Percentiles rank a stretch among this genome's conserved stretches.
phyloP scores from a whole-genome alignment of 2,888 invertebrate species.

The Drosophila vallismaia region DNA sequence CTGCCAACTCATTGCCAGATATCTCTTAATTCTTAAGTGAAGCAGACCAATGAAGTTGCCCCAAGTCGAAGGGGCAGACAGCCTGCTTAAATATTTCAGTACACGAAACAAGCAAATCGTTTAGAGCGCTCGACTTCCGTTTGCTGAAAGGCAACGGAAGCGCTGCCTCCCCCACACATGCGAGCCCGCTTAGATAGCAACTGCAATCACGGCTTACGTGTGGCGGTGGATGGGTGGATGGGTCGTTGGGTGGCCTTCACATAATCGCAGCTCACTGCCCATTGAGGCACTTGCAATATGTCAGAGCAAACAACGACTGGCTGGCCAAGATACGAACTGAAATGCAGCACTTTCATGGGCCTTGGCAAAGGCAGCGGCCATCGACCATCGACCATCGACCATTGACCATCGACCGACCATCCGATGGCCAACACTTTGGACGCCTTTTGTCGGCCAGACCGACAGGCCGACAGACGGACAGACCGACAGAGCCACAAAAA shows the following conservation, averaged over 20 bases:
- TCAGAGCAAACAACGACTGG: constrained; percentile 62
- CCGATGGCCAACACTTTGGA: constrained; percentile 54
- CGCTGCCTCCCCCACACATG: constrained; percentile 31
- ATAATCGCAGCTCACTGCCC: constrained; percentile 77
- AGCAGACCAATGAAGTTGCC: constrained; percentile 42
- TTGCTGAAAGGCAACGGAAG: constrained; percentile 66
- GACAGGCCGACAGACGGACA: constrained; percentile 13
- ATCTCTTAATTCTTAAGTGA: constrained; percentile 68
- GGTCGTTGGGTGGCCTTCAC: constrained; percentile 48
- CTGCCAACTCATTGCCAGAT: constrained; percentile 33
- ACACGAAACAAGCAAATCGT: constrained; percentile 77
- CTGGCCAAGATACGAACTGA: constrained; percentile 64
- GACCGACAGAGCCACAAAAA: constrained; percentile 15
- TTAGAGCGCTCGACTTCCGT: constrained; percentile 75
- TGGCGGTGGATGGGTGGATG: constrained; percentile 36
- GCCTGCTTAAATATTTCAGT: constrained; percentile 61
- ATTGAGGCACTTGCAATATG: constrained; percentile 77
- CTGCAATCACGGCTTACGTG: constrained; percentile 45
- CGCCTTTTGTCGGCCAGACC: constrained; percentile 37
- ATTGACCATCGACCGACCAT: constrained; percentile 45
- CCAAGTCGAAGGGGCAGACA: constrained; percentile 22
- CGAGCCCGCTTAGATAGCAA: constrained; percentile 28
- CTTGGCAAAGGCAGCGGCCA: constrained; percentile 30
- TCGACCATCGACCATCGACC: constrained; percentile 43
- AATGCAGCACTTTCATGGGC: constrained; percentile 50